Conservation (phyloP, 2,888 invertebrate genomes). For the Nemurella pictetii region DNA sequence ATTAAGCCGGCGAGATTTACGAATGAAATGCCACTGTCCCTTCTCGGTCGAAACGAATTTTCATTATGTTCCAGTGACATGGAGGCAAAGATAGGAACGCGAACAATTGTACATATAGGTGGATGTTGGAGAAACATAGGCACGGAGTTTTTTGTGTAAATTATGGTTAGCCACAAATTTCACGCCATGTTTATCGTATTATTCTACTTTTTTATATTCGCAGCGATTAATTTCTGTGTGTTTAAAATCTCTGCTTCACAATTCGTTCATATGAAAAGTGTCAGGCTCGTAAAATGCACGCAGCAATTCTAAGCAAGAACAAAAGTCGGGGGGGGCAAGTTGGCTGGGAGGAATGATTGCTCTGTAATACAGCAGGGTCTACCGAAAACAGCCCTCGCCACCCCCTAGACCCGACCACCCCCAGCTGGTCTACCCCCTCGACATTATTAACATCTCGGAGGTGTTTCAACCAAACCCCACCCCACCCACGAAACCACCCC, state of each 20-base stretch:
- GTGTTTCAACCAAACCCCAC: neutral
- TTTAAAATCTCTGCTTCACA: neutral
- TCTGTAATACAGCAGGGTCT: neutral
- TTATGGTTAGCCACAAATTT: neutral
- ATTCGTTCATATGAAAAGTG: constrained; percentile 28
- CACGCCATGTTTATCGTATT: neutral
- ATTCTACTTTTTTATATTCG: neutral
- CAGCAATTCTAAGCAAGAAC: constrained; percentile 12
- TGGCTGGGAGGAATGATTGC: neutral
- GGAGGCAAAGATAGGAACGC: neutral
- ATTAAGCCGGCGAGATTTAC: neutral
- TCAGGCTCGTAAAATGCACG: constrained; percentile 4
- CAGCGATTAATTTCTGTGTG: constrained; percentile 2
- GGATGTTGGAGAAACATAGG: neutral
- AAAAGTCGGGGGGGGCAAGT: no score
- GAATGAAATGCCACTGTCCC: neutral
- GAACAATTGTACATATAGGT: neutral
- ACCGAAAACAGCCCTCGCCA: neutral
- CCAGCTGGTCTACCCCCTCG: neutral
- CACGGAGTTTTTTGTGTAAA: neutral
- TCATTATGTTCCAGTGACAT: neutral
- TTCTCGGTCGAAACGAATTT: neutral
- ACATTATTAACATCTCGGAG: constrained; percentile 27
- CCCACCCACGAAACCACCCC: no score
- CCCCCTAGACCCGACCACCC: neutral